Evolutionary conservation across 2,113 vertebrate genomes (phyloP).

Genomic region (Agelaius tricolor): DNA sequence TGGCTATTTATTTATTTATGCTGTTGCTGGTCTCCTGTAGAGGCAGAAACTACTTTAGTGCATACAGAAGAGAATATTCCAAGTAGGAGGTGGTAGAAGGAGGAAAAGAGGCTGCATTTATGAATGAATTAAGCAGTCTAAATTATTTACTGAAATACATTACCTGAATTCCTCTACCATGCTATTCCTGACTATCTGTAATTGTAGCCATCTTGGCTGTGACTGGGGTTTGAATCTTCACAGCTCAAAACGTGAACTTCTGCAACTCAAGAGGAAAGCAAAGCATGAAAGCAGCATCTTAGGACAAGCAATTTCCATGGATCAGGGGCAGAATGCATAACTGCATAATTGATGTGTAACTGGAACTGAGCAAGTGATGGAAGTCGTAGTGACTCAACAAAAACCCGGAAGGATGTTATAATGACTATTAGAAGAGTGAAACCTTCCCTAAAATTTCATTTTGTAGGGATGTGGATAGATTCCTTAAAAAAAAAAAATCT

Average conservation of each 20-base stretch:
- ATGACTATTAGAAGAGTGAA: background rate
- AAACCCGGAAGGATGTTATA: background rate
- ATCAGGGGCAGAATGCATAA: background rate
- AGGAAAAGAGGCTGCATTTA: background rate
- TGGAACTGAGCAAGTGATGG: background rate
- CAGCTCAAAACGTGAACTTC: background rate
- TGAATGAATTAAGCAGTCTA: background rate
- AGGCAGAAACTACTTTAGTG: background rate
- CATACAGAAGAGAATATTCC: background rate
- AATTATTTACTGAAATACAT: background rate
- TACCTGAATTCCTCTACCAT: background rate
- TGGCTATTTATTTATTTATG: constrained; percentile 53
- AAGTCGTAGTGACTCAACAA: background rate
- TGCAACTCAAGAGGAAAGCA: background rate
- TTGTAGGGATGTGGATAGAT: background rate
- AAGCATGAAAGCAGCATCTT: background rate
- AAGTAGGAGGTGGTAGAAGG: background rate
- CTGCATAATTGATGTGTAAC: background rate
- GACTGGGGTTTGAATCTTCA: background rate
- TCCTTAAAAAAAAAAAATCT: background rate
- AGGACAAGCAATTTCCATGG: background rate
- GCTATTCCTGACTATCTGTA: background rate
- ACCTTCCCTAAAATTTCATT: background rate
- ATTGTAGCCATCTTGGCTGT: background rate
- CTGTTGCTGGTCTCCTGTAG: background rate